A percentile compares a stretch with the other conserved stretches of the same genome.
Conservation (phyloP, 2,113 vertebrate genomes). For the Pseudopodoces humilis region DNA sequence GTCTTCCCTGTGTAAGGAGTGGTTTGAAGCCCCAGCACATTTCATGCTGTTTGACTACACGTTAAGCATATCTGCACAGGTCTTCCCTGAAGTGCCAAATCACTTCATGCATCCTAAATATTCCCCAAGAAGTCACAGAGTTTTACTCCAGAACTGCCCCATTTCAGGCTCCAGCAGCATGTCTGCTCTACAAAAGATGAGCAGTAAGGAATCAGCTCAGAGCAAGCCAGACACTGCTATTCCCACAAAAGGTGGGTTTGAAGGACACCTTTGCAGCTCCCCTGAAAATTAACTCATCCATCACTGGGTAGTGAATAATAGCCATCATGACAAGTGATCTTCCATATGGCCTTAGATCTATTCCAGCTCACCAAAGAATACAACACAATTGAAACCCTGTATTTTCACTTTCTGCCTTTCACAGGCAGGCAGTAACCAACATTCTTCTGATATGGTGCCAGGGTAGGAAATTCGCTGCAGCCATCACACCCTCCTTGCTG, state of each 20-base stretch:
- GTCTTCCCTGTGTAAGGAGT: not conserved
- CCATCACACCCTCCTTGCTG: not conserved
- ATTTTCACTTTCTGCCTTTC: not conserved
- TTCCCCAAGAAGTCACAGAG: not conserved
- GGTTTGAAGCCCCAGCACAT: not conserved
- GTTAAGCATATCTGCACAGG: not conserved
- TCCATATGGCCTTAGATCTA: not conserved
- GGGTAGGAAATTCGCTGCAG: not conserved
- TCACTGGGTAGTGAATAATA: not conserved
- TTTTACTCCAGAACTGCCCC: not conserved
- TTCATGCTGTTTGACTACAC: not conserved
- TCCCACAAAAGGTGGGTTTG: not conserved
- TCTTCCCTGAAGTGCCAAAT: not conserved
- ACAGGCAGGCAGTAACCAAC: not conserved
- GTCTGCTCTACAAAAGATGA: not conserved
- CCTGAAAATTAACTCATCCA: not conserved
- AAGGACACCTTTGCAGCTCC: not conserved
- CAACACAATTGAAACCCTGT: not conserved
- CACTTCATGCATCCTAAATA: not conserved
- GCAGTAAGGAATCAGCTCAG: not conserved
- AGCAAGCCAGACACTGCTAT: not conserved
- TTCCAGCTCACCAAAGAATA: not conserved
- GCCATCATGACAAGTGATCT: not conserved
- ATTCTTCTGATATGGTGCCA: not conserved
- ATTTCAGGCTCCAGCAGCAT: not conserved